Base-by-base conservation (phyloP, 2,797 vertebrate species). In the Onychomys leucogaster region DNA sequence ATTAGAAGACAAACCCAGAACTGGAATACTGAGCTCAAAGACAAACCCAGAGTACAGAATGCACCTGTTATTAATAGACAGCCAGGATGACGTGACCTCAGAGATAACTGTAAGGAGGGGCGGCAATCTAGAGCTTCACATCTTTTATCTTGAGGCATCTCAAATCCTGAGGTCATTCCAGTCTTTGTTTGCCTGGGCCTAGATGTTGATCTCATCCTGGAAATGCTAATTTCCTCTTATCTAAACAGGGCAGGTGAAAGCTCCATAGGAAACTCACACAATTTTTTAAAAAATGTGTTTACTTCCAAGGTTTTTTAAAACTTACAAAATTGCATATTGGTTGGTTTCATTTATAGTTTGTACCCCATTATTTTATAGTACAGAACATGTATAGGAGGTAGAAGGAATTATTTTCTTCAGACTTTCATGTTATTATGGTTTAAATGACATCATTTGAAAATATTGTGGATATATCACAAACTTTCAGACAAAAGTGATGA, bases 61-160 rank as follows among this genome's bases (percentile, higher is more conserved):
- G 65, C 37, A 32, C 6, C 76, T 0, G 52, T n/a, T n/a, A 41
- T 94, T 96, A 96, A 95, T 93, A 92, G 76, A 57, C 49, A 37
- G 6, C 8, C 43, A 14, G 46, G 12, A 83, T 94, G 93, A 89
- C n/a, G 6, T 61, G 90, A 81, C 6, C 37, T 0, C 82, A 6
- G 0, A 5, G 55, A 25, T 0, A 41, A 10, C 46, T n/a, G 55
- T 29, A 9, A 69, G 49, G 37, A 0, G 59, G 57, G 16, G 67
- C 32, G 0, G 29, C 59, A 23, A 34, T 2, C 27, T 21, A 1
- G 32, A 55, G 41, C 67, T 29, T 52, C 8, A 1, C 0, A 14
- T 7, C 11, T 0, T 43, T 82, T 25, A 8, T 52, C n/a, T 34
- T 1, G n/a, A 34, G 46, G 0, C 0, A 3, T 0, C 8, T 13